A percentile compares a stretch with the other conserved stretches of the same genome.
Conservation (phyloP, 2,113 vertebrate species). For the Hipposideros armiger region DNA sequence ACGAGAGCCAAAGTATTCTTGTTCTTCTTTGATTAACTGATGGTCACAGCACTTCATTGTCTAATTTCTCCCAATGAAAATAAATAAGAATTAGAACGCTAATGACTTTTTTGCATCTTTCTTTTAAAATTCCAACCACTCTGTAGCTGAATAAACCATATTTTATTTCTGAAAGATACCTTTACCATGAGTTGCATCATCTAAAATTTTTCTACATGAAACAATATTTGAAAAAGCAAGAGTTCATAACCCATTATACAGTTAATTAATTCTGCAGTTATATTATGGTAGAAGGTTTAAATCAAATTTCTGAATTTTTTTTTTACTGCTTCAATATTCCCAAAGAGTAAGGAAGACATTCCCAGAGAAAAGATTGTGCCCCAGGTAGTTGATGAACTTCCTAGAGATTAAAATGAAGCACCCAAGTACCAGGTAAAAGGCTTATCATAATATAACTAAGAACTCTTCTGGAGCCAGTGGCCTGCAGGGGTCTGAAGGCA, state of each 20-base stretch:
- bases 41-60: not conserved
- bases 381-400: not conserved
- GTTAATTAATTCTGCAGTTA: not conserved
- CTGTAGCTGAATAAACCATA: not conserved
- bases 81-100: not conserved
- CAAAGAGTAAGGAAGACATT: not conserved
- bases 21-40: not conserved
- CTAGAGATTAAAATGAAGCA: not conserved
- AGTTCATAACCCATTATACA: not conserved
- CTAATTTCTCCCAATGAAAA: not conserved
- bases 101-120: not conserved
- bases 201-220: not conserved
- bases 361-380: not conserved
- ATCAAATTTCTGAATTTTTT: not conserved
- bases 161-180: not conserved
- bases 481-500: not conserved
- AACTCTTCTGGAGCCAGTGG: not conserved
- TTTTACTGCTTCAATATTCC: slow-evolving; percentile 7
- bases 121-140: not conserved
- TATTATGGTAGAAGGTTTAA: not conserved
- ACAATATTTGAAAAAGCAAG: not conserved
- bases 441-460: not conserved
- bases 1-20: not conserved
- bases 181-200: not conserved
- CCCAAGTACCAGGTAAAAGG: not conserved